Base-by-base conservation (phyloP, 2,113 vertebrate species). In the Festucalex cinctus region DNA sequence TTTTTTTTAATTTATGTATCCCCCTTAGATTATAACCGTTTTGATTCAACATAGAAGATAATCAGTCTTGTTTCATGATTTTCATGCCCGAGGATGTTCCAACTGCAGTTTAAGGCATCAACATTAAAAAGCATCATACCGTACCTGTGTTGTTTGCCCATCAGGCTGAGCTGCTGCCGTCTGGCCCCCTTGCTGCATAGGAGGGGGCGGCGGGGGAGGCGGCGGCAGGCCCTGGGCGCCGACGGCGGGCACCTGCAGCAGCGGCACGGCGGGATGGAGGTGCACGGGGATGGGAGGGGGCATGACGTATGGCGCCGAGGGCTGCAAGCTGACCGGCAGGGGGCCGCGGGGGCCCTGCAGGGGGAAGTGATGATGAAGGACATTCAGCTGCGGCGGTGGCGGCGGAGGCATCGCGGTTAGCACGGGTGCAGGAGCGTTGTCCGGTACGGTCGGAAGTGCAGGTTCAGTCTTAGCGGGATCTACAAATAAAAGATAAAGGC, bases 161-260 rank as follows among this genome's bases (percentile, higher is more conserved):
- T 99, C 96, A 28, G 92, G 83, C 28, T 93, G 95, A 70, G 93
- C 86, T 54, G 92, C 87, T 57, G 92, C 76, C 0, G 67, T 80
- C 79, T 94, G 93, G 87, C 58, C 91, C 78, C 94, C 89, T 81
- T 96, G 95, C 59, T 97, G 97, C 81, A 95, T 93, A 71, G 96
- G 97, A 14, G 95, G 96, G 43, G 96, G 97, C 0, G 97, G 97
- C 5, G 97, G 96, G 8, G 97, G 96, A 8, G 96, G 97, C 0
- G 97, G 96, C 0, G 95, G 96, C 53, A 94, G 92, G 85, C 94
- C 94, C 92, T 98, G 96, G 84, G 94, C 88, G 9, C 92, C 84
- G 32, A 93, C 92, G 68, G 93, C 85, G 24, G 95, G 93, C 72
- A 94, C 93, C 87, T 95, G 96, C 72, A 97, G 86, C 63, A 96